Percentiles rank a stretch among this genome's conserved stretches.
Conservation (phyloP, 2,888 invertebrate genomes). For the Branchipolynoe longqiensis region DNA sequence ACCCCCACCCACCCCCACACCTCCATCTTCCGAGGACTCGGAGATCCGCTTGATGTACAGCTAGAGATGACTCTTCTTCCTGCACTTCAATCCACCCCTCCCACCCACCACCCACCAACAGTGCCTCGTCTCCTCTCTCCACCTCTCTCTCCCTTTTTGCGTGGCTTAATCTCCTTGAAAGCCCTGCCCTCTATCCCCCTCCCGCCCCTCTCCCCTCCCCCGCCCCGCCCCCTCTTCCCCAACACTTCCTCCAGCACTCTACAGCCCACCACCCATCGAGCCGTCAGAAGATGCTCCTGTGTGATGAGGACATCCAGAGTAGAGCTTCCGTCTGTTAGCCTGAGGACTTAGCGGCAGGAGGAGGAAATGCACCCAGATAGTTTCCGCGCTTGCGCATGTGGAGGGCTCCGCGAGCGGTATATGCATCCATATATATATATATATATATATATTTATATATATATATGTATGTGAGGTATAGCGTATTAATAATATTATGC, state of each 20-base stretch:
- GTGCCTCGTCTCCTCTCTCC: too few relatives aligned
- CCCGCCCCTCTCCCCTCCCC: not conserved
- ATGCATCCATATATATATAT: too few relatives aligned
- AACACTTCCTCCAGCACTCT: not conserved
- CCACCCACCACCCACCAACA: not conserved
- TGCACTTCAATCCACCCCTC: not conserved
- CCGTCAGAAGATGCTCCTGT: too few relatives aligned
- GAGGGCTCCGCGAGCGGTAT: too few relatives aligned
- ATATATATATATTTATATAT: too few relatives aligned
- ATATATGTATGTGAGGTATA: too few relatives aligned
- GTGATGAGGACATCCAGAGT: too few relatives aligned
- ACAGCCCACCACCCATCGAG: not conserved
- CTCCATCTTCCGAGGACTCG: not conserved
- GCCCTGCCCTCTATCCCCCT: constrained; percentile 5
- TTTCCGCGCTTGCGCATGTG: too few relatives aligned
- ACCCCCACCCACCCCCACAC: not conserved
- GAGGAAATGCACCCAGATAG: too few relatives aligned
- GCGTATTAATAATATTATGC: too few relatives aligned
- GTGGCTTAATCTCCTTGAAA: constrained; percentile 34
- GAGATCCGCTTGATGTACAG: constrained; percentile 19
- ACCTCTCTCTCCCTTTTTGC: not conserved
- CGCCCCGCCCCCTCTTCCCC: not conserved
- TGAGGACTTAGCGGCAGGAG: too few relatives aligned
- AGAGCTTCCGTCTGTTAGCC: too few relatives aligned
- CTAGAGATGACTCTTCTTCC: not conserved